phyloP scores from a whole-genome alignment of 2,888 invertebrate genomes.

The Tenthredo mesomela region DNA sequence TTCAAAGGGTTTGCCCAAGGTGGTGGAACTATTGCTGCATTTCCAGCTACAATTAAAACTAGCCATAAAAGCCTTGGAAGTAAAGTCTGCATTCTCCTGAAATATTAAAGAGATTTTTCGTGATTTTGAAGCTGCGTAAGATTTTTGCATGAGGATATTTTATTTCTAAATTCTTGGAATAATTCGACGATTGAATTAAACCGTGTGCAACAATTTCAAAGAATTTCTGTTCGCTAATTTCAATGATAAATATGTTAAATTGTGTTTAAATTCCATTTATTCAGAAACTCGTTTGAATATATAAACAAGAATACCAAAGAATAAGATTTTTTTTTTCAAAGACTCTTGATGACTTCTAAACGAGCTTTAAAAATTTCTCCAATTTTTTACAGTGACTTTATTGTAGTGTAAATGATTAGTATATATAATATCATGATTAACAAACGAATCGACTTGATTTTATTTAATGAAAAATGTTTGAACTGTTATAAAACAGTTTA shows the following conservation, averaged over 20 bases:
- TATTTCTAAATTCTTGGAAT: not conserved
- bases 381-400: constrained; percentile 1
- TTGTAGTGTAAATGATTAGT: not conserved
- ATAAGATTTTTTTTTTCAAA: not conserved
- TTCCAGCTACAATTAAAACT: constrained; percentile 69
- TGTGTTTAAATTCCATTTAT: not conserved
- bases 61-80: constrained; percentile 63
- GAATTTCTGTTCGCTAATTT: not conserved
- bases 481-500: not conserved
- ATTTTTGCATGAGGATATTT: not conserved
- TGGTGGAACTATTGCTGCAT: constrained; percentile 87
- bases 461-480: not conserved
- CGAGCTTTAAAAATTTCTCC: not conserved
- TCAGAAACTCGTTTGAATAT: not conserved
- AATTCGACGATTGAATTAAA: no score
- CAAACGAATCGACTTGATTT: not conserved
- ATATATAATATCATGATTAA: not conserved
- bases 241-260: not conserved
- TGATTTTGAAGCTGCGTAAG: not conserved
- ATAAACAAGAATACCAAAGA: no score
- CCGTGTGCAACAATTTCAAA: not conserved
- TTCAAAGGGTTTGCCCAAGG: constrained; percentile 91
- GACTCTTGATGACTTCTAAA: not conserved
- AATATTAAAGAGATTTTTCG: constrained; percentile 55
- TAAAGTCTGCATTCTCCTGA: constrained; percentile 66